Base-by-base conservation (phyloP, 2,797 vertebrate species). In the Aplochiton taeniatus region DNA sequence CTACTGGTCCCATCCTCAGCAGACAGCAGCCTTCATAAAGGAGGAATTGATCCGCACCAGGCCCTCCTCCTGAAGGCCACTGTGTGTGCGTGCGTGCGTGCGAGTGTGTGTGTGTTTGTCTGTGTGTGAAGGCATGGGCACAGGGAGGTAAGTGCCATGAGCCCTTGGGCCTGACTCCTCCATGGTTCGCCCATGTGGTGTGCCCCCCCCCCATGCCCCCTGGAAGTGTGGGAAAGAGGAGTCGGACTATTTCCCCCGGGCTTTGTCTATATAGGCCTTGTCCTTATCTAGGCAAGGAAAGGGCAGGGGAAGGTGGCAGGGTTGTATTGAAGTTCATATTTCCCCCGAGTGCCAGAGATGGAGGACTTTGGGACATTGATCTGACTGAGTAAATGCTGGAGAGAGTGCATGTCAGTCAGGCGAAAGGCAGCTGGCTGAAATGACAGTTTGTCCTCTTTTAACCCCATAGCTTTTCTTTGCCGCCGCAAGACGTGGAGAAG, bases 241-340 rank as follows among this genome's bases (percentile, higher is more conserved):
- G 79, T 77, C 75, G 61, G 80, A 73, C 81, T 77, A 85, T 87
- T 91, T 89, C 87, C 86, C 87, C 76, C 11, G 82, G 83, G 82
- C 70, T 74, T 61, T 63, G 58, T 44, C 73, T 20, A 8, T 49
- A 11, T 68, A 83, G 79, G 86, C 79, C 80, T 80, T 85, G 87
- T 89, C 87, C 83, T 89, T 89, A 88, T 50, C 81, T 84, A 56
- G 58, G 58, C 79, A 78, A 74, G 77, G 75, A 87, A 80, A 84
- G 83, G 83, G 80, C 85, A 85, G 85, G 88, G 83, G 81, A 84
- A 86, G 83, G 86, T 87, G 80, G 73, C 63, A 69, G 73, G 83
- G 83, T 85, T 80, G 82, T 87, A 76, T 87, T 87, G 83, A 84
- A 87, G 87, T 85, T 88, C 84, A 88, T 90, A 91, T 91, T 90